phyloP scores from a whole-genome alignment of 2,888 invertebrate species.

The Pyrrhosoma nymphula region DNA sequence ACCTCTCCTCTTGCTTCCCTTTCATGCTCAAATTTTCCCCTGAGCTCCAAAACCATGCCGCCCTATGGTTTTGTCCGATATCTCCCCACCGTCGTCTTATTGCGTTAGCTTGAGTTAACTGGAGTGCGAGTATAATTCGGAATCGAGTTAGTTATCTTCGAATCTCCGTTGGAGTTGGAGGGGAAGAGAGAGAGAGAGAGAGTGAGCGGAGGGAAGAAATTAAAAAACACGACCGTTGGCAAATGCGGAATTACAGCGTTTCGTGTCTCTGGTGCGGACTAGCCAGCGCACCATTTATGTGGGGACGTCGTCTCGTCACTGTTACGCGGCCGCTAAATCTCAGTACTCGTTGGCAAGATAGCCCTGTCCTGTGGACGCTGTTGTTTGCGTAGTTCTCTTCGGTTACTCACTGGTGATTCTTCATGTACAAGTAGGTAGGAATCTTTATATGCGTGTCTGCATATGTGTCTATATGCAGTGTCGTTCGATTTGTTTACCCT shows the following conservation, averaged over 20 bases:
- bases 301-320: neutral
- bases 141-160: slow-evolving; percentile 64
- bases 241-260: neutral
- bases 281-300: neutral
- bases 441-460: neutral
- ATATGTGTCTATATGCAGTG: too few relatives aligned
- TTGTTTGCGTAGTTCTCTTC: neutral
- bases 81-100: slow-evolving; percentile 46
- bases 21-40: neutral
- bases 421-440: neutral
- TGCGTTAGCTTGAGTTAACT: slow-evolving; percentile 54
- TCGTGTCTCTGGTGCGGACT: neutral
- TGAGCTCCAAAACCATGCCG: neutral
- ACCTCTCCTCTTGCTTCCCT: neutral
- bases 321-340: neutral
- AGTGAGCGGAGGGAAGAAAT: slow-evolving; percentile 1
- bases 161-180: slow-evolving; percentile 34
- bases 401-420: neutral
- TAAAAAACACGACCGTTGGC: neutral
- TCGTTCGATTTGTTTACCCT: too few relatives aligned
- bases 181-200: neutral
- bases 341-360: neutral
- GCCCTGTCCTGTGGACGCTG: neutral
- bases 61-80: slow-evolving; percentile 50
- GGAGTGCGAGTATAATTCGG: slow-evolving; percentile 50